Percentiles rank a stretch among this genome's conserved stretches.
Conservation (phyloP, 2,888 invertebrate genomes). For the Agrochola lychnidis region DNA sequence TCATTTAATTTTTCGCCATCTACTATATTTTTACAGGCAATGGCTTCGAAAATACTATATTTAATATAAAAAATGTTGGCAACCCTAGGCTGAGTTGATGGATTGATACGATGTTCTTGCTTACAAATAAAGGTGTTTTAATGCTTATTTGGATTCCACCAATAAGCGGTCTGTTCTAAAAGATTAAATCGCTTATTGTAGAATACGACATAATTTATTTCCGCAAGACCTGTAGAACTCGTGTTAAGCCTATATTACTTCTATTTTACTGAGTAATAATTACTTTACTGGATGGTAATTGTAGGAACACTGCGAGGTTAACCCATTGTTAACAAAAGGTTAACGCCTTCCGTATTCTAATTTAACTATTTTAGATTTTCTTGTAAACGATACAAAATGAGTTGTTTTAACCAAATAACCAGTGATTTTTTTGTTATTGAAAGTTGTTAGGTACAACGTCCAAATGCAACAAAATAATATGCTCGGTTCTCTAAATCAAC, state of each 20-base stretch:
- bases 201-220: slow-evolving; percentile 1
- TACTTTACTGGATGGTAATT: slow-evolving; percentile 31
- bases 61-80: no score
- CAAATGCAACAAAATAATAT: neutral
- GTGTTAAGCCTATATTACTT: slow-evolving; percentile 11
- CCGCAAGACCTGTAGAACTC: slow-evolving; percentile 19
- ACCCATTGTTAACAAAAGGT: slow-evolving; percentile 50
- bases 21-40: no score
- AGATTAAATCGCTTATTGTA: no score
- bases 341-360: slow-evolving; percentile 55
- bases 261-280: slow-evolving; percentile 16
- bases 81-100: neutral
- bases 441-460: neutral
- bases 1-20: no score
- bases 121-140: slow-evolving; percentile 7
- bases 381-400: slow-evolving; percentile 18
- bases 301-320: slow-evolving; percentile 48
- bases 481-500: no score
- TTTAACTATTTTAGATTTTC: slow-evolving; percentile 32
- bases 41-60: no score
- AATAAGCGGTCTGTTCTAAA: neutral
- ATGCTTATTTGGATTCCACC: neutral
- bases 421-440: neutral
- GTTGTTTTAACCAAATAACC: slow-evolving; percentile 13
- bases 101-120: neutral